Evolutionary conservation across 2,797 vertebrate species (phyloP).

Genomic region (Ficedula albicollis): DNA sequence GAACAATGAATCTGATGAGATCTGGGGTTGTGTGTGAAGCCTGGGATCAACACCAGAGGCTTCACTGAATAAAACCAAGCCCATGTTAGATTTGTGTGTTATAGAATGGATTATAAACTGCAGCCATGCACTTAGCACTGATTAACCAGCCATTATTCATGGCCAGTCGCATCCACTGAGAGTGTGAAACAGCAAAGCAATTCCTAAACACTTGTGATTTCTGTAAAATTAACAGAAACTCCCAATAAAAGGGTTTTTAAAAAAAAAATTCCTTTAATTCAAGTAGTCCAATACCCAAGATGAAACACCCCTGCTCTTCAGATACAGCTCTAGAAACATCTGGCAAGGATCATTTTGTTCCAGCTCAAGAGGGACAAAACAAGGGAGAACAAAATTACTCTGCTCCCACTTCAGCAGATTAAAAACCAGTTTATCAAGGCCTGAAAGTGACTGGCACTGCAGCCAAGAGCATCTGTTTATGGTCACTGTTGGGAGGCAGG

Average conservation of each 20-base stretch:
- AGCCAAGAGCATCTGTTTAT: not conserved
- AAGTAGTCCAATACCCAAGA: not conserved
- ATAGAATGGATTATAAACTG: not conserved
- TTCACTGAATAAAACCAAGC: not conserved
- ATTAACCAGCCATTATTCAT: not conserved
- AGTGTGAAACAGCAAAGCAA: not conserved
- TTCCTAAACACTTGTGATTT: not conserved
- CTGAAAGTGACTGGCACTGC: not conserved
- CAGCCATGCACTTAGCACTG: not conserved
- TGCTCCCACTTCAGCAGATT: not conserved
- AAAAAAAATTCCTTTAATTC: not conserved
- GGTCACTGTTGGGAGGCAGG: not conserved
- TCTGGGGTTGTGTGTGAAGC: not conserved
- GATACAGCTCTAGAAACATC: slow-evolving; percentile 11
- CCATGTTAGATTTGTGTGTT: accelerated
- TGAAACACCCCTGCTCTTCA: not conserved
- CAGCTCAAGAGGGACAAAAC: not conserved
- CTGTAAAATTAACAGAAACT: not conserved
- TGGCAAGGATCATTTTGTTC: slow-evolving; percentile 12
- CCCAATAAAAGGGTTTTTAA: not conserved
- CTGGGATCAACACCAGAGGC: not conserved
- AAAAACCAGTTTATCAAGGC: not conserved
- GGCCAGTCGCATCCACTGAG: not conserved
- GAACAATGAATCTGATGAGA: not conserved
- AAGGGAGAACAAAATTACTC: not conserved